Evolutionary conservation across 2,888 invertebrate genomes (phyloP).

Genomic region (Shargacucullia verbasci): DNA sequence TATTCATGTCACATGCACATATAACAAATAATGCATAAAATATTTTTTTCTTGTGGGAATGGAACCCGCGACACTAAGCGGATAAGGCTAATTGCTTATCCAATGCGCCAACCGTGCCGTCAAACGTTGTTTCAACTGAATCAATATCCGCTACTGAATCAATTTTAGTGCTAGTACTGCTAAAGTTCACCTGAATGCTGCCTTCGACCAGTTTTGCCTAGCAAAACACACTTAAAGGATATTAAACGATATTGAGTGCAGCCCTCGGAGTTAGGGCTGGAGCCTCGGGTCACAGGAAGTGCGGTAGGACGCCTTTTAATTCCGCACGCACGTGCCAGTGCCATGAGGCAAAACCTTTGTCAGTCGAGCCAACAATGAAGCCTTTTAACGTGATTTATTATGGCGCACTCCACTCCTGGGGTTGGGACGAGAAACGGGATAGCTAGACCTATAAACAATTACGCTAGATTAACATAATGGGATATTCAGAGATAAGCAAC

Average conservation of each 20-base stretch:
- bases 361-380: constrained; percentile 72
- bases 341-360: constrained; percentile 70
- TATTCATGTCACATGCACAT: too few species aligned
- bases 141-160: too few species aligned
- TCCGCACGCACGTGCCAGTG: constrained; percentile 68
- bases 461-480: constrained; percentile 67
- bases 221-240: constrained; percentile 16
- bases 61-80: too few species aligned
- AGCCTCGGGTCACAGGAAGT: constrained; percentile 55
- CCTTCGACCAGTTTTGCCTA: neutral
- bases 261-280: constrained; percentile 15
- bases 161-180: too few species aligned
- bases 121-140: too few species aligned
- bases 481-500: constrained; percentile 58
- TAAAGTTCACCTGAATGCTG: neutral
- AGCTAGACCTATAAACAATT: constrained; percentile 66
- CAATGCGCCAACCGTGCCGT: too few species aligned
- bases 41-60: too few species aligned
- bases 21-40: too few species aligned
- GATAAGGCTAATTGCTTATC: too few species aligned
- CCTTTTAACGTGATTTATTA: constrained; percentile 77
- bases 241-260: constrained; percentile 41
- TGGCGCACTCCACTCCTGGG: constrained; percentile 47
- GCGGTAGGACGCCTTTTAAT: constrained; percentile 66
- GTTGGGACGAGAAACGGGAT: constrained; percentile 29